Percentiles rank a stretch among this genome's conserved stretches.
These are phyloP conservation scores for Hirtodrosophila duncani DNA, from an alignment of 2,888 invertebrate species.

Conservation along the genomic window DNA sequence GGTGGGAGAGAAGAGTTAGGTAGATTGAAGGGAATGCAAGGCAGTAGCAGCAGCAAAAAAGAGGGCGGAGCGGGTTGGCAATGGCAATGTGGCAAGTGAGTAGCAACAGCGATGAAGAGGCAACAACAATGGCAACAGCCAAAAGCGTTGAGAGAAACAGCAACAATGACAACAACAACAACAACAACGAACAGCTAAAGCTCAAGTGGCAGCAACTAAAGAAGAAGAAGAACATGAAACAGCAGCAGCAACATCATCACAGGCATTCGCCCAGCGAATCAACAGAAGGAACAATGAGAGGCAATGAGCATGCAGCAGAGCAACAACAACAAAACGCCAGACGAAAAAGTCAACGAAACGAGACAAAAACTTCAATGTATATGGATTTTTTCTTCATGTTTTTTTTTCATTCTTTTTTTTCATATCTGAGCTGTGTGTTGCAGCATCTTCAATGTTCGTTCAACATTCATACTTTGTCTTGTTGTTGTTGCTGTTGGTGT, in stretches of 20 bases:
- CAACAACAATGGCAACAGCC: conserved; percentile 18
- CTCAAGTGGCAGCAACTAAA: conserved; percentile 42
- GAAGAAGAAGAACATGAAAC: conserved; percentile 15
- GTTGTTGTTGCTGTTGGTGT: conserved; percentile 27
- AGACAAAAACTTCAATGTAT: conserved; percentile 58
- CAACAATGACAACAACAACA: conserved; percentile 41
- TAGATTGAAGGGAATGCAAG: too few species aligned
- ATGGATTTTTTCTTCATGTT: conserved; percentile 31
- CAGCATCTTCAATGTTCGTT: too few species aligned
- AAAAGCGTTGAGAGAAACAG: conserved; percentile 42
- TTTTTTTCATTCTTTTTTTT: conserved; percentile 16
- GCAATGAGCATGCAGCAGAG: conserved; percentile 11
- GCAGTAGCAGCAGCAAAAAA: conserved; percentile 5
- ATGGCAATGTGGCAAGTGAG: not conserved
- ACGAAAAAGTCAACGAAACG: conserved; percentile 60
- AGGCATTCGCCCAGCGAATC: conserved; percentile 41
- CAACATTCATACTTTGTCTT: too few species aligned
- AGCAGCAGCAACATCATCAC: conserved; percentile 13
- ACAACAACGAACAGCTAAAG: conserved; percentile 52
- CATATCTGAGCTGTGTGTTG: too few species aligned
- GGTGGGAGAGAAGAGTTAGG: not conserved
- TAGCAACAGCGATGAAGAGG: not conserved
- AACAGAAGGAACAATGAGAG: conserved; percentile 56
- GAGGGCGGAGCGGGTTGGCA: too few species aligned
- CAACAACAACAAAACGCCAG: conserved; percentile 15